Conservation (phyloP, 1,140 invertebrate genomes). For the Caenorhabditis tropicalis region DNA sequence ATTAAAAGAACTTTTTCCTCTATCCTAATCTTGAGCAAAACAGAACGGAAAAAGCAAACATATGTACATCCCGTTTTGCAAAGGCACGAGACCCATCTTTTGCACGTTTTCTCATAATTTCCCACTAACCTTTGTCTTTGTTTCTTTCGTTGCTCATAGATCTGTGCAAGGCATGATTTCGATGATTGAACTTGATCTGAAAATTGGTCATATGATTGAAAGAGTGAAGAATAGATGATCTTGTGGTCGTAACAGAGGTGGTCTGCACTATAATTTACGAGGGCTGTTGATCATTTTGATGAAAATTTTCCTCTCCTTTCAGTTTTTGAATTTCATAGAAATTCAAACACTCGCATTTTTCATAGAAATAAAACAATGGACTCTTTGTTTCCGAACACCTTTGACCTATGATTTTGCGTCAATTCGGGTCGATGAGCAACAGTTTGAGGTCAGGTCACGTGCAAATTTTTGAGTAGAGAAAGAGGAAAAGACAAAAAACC, state of each 20-base stretch:
- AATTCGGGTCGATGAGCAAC: background rate
- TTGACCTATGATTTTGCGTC: constrained; percentile 14
- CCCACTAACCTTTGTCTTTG: constrained; percentile 36
- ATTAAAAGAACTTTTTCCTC: too few relatives aligned
- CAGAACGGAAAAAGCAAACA: background rate
- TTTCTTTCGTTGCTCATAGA: constrained; percentile 44
- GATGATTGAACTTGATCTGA: constrained; percentile 48
- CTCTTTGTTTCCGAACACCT: background rate
- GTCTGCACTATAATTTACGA: background rate
- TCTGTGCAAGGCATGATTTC: constrained; percentile 46
- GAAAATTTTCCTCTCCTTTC: background rate
- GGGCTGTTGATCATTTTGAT: background rate
- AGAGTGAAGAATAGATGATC: background rate
- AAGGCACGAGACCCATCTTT: background rate
- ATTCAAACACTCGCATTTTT: background rate
- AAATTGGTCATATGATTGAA: background rate
- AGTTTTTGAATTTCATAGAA: too few relatives aligned
- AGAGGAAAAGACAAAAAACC: background rate
- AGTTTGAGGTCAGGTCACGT: background rate
- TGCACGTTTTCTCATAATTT: background rate
- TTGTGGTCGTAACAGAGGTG: background rate
- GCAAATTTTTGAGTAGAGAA: constrained; percentile 1
- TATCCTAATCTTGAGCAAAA: background rate
- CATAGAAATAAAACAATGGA: background rate
- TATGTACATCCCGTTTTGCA: too few relatives aligned